Base-by-base conservation (phyloP, 2,113 vertebrate genomes). In the Hydrochoerus hydrochaeris region DNA sequence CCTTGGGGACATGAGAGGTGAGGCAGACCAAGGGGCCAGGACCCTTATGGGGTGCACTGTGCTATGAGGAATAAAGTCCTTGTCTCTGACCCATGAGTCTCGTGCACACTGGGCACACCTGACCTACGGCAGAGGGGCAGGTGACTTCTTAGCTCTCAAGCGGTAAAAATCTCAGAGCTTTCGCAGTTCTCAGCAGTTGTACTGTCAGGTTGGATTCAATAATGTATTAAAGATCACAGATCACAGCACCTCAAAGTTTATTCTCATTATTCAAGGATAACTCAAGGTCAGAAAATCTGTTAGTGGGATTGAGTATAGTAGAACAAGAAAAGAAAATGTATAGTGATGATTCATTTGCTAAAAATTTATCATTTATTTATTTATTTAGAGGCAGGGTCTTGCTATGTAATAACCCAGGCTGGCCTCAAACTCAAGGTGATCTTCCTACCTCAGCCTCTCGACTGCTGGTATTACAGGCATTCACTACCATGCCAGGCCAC, bases 261-360 rank as follows among this genome's bases (percentile, higher is more conserved):
- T 96, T 92, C n/a, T 80, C 71, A 49, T 57, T 85, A 63, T 63
- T 92, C 54, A 71, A 57, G 41, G 71, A 80, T 85, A 28, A 75
- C 24, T 77, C 41, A 77, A 30, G 57, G 78, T 60, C 49, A 86
- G 49, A 67, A 96, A 86, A 93, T 75, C 57, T 87, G 28, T 90
- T 77, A 85, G 67, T 41, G 13, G 30, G 82, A 65, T 60, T n/a
- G 8, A 86, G 6, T 75, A 19, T 75, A 58, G 63, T 75, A 93
- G 82, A 65, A 5, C 26, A 83, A 78, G 52, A 87, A 78, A 94
- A 71, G 3, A 16, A 91, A 88, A 14, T 41, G 46, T 38, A 30
- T 24, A 26, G n/a, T 63, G 16, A 88, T 67, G 91, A 78, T 54
- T 20, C 0, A 4, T 54, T 57, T 71, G n/a, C 62, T 78, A 54